Evolutionary conservation across 2,888 invertebrate genomes (phyloP), one percentile per base, ranked within the genome.

Genomic region (Monoplex corrugatus): DNA sequence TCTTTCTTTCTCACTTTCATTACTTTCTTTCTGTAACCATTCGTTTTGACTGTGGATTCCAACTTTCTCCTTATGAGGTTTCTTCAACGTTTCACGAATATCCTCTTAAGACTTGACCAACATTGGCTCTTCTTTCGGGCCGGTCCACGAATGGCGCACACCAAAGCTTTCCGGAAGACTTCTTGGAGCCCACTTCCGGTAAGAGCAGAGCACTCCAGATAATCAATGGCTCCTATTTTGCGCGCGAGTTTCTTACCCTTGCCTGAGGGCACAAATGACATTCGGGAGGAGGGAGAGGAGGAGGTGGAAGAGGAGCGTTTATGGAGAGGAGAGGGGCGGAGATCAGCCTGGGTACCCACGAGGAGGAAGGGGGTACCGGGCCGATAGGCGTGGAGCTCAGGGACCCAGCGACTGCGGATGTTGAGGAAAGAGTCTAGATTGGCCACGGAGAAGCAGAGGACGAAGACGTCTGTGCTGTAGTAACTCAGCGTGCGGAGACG

Each of bases 341-440:
- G 89, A 86, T 95, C 95, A 13, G 92, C 90, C 87, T 95, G 94
- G 35, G 95, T 95, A 8, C 95, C 95, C 3, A 95, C 94, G 0
- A 95, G 90, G 84, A 95, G 92, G 89, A 93, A 93, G 10, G 94
- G 94, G 8, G 94, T 93, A 75, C 92, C 91, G 0, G 95, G 95
- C 40, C 92, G 91, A 90, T 93, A 94, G 38, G 93, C 91, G 87
- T 92, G 92, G 35, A 94, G 92, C 91, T 94, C 95, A 40, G 93
- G 93, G 32, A 94, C 89, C 95, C 95, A 95, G 90, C 93, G 93
- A 50, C 92, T 90, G 90, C 92, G 91, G 38, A 94, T 92, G 91
- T 94, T 95, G 89, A 93, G 92, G 89, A 93, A 94, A 10, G 94
- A 94, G 87, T 93, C 94, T 10, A 91, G 91, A 63, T 92, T 92